Evolutionary conservation across 2,888 invertebrate genomes (phyloP), one percentile per base, ranked within the genome.

Genomic region (Abrostola tripartita): DNA sequence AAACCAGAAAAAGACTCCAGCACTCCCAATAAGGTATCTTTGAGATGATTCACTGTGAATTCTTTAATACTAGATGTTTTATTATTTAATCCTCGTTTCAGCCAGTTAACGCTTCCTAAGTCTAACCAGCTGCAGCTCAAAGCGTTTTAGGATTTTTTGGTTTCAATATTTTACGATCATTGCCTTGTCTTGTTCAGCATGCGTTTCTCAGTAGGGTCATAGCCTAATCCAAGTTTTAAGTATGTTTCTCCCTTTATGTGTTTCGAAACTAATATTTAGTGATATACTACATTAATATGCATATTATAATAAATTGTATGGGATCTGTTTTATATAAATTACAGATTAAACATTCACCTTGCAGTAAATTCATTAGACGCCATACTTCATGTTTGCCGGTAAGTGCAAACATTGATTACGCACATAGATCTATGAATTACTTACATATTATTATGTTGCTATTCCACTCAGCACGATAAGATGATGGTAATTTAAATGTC

Each of bases 1-100:
- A 97, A 96, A 95, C 95, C 95, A 88, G 97, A 96, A 92, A 97
- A 96, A 95, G 96, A 92, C 95, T 96, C 95, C 88, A 95, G 95
- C 88, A 96, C 96, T 87, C 96, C 96, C 83, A 92, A 95, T 84
- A 96, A 97, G 97, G 97, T 97, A 97, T 89, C 90, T 81, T 87
- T 85, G 85, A 87, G 85, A 88, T 84, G 87, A 85, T 79, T 84
- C 68, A 76, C 66, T 55, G 78, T 78, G 71, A 68, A 71, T 75
- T 71, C 24, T 24, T 24, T 24, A 76, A 68, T 75, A 69, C 69
- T 71, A 69, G 74, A 77, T 61, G 68, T 68, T 77, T 76, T 79
- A 78, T 74, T 76, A 74, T 78, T 79, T 83, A 84, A 78, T 81
- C 69, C 70, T 70, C 63, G 52, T 68, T 58, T 64, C 71, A 66